These are phyloP conservation scores for Leptonema lineaticorne DNA, from an alignment of 1,140 invertebrate species.

Conservation along the genomic window DNA sequence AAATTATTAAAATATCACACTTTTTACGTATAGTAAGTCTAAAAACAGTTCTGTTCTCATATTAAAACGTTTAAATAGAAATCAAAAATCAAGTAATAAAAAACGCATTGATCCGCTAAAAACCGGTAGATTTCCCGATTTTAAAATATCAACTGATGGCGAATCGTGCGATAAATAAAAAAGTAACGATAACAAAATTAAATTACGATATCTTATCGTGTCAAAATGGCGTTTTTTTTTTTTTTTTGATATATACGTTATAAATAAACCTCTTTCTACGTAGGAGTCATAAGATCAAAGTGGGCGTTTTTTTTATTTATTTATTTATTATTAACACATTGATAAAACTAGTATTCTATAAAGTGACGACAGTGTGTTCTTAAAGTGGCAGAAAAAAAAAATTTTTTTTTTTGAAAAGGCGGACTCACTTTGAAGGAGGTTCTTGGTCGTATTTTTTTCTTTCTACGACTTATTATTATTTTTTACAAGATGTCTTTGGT, in stretches of 20 bases:
- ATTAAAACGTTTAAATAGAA: too few species aligned
- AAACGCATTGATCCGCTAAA: background rate
- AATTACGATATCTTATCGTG: too few species aligned
- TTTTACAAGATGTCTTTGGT: background rate
- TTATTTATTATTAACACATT: background rate
- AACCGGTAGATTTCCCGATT: background rate
- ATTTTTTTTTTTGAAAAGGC: background rate
- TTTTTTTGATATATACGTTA: too few species aligned
- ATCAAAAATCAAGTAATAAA: background rate
- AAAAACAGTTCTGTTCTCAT: too few species aligned
- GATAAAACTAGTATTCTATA: background rate
- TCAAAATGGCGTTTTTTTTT: too few species aligned
- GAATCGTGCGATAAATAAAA: background rate
- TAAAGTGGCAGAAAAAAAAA: background rate
- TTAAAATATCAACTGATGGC: background rate
- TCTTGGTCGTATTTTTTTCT: too few species aligned
- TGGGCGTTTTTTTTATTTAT: background rate
- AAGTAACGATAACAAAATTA: too few species aligned
- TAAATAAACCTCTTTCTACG: too few species aligned
- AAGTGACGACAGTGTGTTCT: background rate
- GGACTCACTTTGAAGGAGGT: too few species aligned
- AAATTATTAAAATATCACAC: too few species aligned
- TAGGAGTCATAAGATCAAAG: background rate
- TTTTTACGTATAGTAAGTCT: too few species aligned
- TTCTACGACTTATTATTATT: too few species aligned